Conservation (phyloP, 2,113 vertebrate species). For the Aptenodytes patagonicus region DNA sequence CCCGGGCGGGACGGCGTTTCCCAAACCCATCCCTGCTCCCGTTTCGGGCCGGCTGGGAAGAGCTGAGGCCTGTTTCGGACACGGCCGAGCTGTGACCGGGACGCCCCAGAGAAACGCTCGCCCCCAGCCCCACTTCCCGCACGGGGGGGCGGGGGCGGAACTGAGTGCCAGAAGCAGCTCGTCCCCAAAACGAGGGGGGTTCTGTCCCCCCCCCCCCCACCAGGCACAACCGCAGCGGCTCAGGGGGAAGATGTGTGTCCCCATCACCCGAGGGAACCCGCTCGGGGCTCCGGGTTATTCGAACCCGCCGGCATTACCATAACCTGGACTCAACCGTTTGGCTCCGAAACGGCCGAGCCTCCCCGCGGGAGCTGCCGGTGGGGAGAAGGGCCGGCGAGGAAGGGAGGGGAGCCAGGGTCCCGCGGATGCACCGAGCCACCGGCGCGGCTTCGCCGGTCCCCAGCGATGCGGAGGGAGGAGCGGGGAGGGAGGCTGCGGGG, state of each 20-base stretch:
- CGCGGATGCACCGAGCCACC: not conserved
- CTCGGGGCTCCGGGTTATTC: not conserved
- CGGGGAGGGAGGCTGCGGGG: not conserved
- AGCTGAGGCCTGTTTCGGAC: not conserved
- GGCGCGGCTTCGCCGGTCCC: not conserved
- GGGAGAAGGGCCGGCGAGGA: not conserved
- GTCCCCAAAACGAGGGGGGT: not conserved
- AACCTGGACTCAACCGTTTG: fast-evolving
- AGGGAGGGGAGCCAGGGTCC: not conserved
- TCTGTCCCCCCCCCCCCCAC: not conserved
- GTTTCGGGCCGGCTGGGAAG: not conserved
- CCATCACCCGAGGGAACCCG: not conserved
- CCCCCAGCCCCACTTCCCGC: too few species aligned
- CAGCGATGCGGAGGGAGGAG: not conserved
- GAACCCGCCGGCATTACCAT: not conserved
- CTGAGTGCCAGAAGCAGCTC: too few species aligned
- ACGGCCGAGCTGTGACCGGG: not conserved
- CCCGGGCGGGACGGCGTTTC: not conserved
- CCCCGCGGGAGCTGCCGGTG: not conserved
- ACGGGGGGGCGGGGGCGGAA: not conserved
- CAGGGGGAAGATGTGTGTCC: not conserved
- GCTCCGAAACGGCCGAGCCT: too few species aligned
- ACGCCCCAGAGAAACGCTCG: not conserved
- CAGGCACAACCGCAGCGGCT: too few species aligned
- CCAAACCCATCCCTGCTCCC: not conserved